Evolutionary conservation across 2,888 invertebrate genomes (phyloP).

Genomic region (Thereva unica): DNA sequence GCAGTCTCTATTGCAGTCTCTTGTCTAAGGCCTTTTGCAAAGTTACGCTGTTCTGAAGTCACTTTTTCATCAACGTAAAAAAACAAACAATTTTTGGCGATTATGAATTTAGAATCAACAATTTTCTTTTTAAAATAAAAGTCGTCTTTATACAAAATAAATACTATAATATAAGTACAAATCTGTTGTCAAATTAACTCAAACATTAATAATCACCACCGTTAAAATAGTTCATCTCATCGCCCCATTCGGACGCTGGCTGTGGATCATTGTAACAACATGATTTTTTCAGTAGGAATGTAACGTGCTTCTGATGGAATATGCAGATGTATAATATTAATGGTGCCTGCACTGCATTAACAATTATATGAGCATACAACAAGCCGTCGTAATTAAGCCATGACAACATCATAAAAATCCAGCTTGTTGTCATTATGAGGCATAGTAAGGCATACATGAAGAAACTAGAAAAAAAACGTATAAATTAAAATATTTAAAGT

Average conservation of each 20-base stretch:
- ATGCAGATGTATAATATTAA: constrained; percentile 77
- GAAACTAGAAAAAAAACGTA: constrained; percentile 63
- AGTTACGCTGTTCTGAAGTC: too few relatives aligned
- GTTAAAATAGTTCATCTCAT: constrained; percentile 87
- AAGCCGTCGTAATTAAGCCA: constrained; percentile 75
- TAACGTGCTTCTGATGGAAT: constrained; percentile 77
- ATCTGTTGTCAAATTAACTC: not conserved
- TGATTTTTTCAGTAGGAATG: constrained; percentile 75
- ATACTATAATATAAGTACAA: not conserved
- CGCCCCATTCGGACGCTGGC: constrained; percentile 82
- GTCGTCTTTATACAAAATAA: constrained; percentile 2
- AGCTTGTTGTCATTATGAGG: constrained; percentile 73
- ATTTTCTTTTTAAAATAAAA: not conserved
- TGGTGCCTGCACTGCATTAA: constrained; percentile 77
- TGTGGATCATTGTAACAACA: constrained; percentile 78
- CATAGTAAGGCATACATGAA: constrained; percentile 77
- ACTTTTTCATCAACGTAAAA: too few relatives aligned
- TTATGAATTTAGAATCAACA: too few relatives aligned
- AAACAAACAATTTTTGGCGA: too few relatives aligned
- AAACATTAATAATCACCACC: constrained; percentile 58
- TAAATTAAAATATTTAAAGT: not conserved
- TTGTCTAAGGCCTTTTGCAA: too few relatives aligned
- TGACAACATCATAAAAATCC: constrained; percentile 77
- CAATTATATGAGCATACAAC: constrained; percentile 73
- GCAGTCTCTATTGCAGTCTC: too few relatives aligned